phyloP scores from a whole-genome alignment of 2,113 vertebrate species.

The Copsychus sechellarum region DNA sequence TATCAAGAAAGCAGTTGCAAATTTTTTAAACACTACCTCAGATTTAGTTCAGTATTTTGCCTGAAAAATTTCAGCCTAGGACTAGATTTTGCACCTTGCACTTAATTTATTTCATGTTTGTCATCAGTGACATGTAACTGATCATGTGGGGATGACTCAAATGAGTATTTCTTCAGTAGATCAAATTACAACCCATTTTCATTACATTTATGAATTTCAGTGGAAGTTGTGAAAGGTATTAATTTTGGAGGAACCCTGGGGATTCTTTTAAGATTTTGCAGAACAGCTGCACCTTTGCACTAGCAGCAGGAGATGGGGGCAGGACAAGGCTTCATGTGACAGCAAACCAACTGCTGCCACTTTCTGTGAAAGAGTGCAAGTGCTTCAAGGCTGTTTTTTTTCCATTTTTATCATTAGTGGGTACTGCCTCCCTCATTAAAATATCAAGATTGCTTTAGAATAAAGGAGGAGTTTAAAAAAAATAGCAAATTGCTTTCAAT shows the following conservation, averaged over 20 bases:
- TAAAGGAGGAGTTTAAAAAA: not conserved
- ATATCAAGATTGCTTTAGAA: not conserved
- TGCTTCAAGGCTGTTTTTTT: not conserved
- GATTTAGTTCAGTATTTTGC: not conserved
- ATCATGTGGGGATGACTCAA: not conserved
- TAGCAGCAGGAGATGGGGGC: not conserved
- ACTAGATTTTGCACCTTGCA: not conserved
- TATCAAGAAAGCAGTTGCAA: not conserved
- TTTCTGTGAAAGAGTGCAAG: not conserved
- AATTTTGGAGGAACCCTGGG: not conserved
- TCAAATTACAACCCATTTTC: not conserved
- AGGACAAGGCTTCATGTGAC: not conserved
- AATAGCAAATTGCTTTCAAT: not conserved
- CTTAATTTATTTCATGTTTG: not conserved
- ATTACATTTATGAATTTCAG: not conserved
- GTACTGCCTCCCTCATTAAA: not conserved
- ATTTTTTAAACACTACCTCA: not conserved
- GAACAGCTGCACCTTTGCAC: not conserved
- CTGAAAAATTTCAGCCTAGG: not conserved
- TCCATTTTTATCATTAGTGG: not conserved
- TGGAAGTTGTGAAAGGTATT: not conserved
- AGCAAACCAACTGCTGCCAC: not conserved
- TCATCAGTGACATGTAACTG: not conserved
- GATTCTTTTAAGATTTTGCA: not conserved
- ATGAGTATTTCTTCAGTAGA: not conserved